Percentiles rank a stretch among this genome's conserved stretches.
Evolutionary conservation across 1,140 invertebrate species (phyloP).

Genomic region (Apocrypta bakeri): DNA sequence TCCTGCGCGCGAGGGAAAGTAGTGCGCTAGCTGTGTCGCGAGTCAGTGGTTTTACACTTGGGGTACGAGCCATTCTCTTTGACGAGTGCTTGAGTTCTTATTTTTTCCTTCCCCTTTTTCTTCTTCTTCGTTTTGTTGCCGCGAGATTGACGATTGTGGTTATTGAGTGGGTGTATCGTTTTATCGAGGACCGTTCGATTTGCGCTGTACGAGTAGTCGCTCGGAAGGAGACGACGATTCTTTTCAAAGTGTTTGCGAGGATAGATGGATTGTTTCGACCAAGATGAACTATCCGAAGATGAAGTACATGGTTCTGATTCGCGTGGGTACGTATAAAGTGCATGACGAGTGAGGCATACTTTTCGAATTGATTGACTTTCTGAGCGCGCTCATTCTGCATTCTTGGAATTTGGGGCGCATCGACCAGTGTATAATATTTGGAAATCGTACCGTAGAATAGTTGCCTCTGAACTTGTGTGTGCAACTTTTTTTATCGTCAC

Average conservation of each 20-base stretch:
- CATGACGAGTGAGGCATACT: not conserved
- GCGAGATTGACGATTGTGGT: too few relatives aligned
- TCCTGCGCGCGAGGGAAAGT: not conserved
- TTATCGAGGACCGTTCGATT: too few relatives aligned
- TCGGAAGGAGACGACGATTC: not conserved
- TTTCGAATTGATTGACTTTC: not conserved
- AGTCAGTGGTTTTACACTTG: not conserved
- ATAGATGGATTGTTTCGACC: slow-evolving; percentile 24
- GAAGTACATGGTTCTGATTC: slow-evolving; percentile 47
- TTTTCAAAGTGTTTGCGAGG: not conserved
- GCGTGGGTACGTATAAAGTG: slow-evolving; percentile 44
- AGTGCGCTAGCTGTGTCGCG: not conserved
- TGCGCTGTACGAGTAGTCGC: too few relatives aligned
- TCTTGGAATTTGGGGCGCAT: slow-evolving; percentile 6
- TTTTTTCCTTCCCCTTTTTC: too few relatives aligned
- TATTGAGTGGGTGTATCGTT: too few relatives aligned
- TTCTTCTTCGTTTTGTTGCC: too few relatives aligned
- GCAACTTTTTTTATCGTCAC: too few relatives aligned
- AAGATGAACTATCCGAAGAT: slow-evolving; percentile 33
- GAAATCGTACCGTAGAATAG: too few relatives aligned
- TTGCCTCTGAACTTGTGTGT: too few relatives aligned
- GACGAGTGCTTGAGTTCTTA: too few relatives aligned
- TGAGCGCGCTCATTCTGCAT: not conserved
- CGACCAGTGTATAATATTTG: not conserved
- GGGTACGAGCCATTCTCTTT: too few relatives aligned